Evolutionary conservation across 1,140 invertebrate species (phyloP).

Genomic region (Drosophila asahinai): DNA sequence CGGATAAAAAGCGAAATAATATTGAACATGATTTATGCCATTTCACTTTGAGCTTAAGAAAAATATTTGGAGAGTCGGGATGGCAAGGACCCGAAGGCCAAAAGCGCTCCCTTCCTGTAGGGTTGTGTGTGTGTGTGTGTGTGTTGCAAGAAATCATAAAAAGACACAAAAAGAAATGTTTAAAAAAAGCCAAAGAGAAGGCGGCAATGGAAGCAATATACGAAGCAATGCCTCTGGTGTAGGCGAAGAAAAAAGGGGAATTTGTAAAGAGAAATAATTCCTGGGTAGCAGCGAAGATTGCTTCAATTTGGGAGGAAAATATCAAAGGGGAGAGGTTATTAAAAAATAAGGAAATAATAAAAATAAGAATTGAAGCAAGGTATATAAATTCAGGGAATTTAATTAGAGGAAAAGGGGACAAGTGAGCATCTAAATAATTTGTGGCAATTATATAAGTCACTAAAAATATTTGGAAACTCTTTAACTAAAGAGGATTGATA

Average conservation of each 20-base stretch:
- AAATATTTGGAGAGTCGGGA: constrained; percentile 65
- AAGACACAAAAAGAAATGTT: neutral
- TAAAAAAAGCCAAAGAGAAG: neutral
- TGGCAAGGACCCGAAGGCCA: constrained; percentile 19
- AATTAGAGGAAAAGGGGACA: no score
- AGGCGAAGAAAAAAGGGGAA: neutral
- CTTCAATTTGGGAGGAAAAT: neutral
- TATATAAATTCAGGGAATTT: neutral
- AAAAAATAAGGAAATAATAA: neutral
- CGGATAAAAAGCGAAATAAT: constrained; percentile 37
- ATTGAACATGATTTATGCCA: constrained; percentile 76
- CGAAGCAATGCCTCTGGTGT: neutral
- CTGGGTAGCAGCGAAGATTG: neutral
- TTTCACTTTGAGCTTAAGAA: constrained; percentile 68
- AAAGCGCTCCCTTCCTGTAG: neutral
- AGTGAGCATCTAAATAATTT: no score
- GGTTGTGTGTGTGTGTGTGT: constrained; percentile 21
- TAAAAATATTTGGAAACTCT: no score
- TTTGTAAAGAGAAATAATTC: constrained; percentile 5
- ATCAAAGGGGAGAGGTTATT: neutral
- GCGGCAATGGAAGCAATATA: constrained; percentile 13
- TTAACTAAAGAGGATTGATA: no score
- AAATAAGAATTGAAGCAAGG: rapidly evolving
- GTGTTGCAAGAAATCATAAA: neutral
- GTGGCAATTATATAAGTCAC: no score